Base-by-base conservation (phyloP, 1,140 invertebrate species). In the Trachelipus rathkii region DNA sequence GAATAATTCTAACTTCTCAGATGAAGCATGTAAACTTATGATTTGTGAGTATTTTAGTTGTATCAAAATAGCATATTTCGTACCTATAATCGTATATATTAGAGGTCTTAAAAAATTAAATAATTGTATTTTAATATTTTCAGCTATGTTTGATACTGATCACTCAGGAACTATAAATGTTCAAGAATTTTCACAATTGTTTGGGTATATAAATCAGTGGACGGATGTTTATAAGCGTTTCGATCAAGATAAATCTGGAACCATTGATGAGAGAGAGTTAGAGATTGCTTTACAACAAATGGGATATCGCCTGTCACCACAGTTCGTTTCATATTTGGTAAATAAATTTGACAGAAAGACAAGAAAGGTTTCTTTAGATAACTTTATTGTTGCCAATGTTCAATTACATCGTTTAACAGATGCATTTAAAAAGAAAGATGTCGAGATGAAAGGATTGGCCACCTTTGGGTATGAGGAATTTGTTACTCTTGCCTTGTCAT, bases 141-240 rank as follows among this genome's bases (percentile, higher is more conserved):
- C 81, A 91, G 92, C 90, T 76, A 93, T 96, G 92, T 96, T 96
- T 88, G 94, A 95, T 84, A 89, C 89, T 81, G 92, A 95, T 83
- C 89, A 90, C 81, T 90, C 87, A 79, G 94, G 93, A n/a, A 91
- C 90, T n/a, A 95, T 97, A 81, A 92, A 94, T 84, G 74, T 95
- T 0, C 87, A 89, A 82, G 93, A 95, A 86, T 97, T 96, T 84
- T 90, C 92, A 82, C 90, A 92, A 81, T 85, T 97, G 10, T 97
- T 92, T 85, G 92, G 90, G 71, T 97, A 95, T 83, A 91, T 96
- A 46, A 95, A 95, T 83, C 90, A 95, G 81, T 96, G 94, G 95
- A 85, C 93, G 15, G 86, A 78, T 15, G 91, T 92, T 7, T 95
- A 95, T 86, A 89, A 91, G 84, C 89, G 89, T 13, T 95, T 91